These are phyloP conservation scores for Sclerurus mexicanus DNA, from an alignment of 2,113 vertebrate genomes.

Conservation along the genomic window DNA sequence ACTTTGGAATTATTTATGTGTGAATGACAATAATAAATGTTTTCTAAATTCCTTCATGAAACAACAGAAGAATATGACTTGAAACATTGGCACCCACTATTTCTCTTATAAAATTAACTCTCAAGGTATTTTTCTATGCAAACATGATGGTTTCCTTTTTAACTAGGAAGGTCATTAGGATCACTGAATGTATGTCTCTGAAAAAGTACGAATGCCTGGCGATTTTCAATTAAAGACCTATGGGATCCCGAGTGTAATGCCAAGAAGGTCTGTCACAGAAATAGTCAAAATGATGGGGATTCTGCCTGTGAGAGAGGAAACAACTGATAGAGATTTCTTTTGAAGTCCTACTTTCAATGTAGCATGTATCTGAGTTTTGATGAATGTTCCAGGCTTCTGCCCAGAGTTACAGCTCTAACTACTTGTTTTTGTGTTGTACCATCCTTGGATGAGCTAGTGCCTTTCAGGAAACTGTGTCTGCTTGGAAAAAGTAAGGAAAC, in stretches of 20 bases:
- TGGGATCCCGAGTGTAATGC: neutral
- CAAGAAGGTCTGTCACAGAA: neutral
- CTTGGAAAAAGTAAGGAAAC: neutral
- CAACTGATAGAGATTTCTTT: fast-evolving
- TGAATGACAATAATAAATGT: neutral
- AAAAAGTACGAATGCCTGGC: neutral
- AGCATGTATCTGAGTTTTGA: neutral
- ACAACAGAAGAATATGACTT: neutral
- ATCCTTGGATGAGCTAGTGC: neutral
- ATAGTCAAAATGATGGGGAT: neutral
- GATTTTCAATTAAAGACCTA: neutral
- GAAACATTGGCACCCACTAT: neutral
- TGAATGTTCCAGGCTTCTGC: neutral
- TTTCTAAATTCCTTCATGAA: neutral
- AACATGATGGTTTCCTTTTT: neutral
- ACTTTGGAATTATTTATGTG: neutral
- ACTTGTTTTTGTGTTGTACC: neutral
- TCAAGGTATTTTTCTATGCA: neutral
- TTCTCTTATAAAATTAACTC: neutral
- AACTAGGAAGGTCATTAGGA: neutral
- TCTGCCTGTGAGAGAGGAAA: neutral
- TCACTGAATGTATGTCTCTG: neutral
- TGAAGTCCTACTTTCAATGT: neutral
- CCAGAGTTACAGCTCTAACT: neutral
- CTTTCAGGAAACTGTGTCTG: neutral